Evolutionary conservation across 2,113 vertebrate genomes (phyloP).

Genomic region (Muntiacus muntjak): DNA sequence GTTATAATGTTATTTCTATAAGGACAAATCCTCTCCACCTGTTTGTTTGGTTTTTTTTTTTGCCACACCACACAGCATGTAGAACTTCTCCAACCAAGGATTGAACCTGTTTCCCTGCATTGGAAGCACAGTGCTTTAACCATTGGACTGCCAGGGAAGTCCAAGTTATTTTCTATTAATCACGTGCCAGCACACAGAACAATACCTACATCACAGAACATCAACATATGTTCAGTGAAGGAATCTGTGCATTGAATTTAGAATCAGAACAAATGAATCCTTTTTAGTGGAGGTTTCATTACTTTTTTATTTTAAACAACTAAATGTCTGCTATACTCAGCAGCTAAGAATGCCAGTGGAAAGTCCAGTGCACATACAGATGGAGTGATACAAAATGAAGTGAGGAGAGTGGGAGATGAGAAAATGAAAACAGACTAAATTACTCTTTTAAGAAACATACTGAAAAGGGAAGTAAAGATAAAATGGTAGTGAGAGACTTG

Average conservation of each 20-base stretch:
- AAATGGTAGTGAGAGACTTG: background rate
- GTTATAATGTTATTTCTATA: background rate
- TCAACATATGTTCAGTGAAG: background rate
- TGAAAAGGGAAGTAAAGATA: background rate
- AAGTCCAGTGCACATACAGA: background rate
- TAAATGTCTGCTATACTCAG: background rate
- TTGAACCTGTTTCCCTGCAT: background rate
- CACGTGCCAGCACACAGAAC: background rate
- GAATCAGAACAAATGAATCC: background rate
- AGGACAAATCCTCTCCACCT: background rate
- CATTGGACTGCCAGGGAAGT: background rate
- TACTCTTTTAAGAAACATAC: background rate
- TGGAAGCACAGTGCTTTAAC: background rate
- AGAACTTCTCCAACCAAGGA: background rate
- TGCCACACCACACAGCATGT: background rate
- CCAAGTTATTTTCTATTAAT: background rate
- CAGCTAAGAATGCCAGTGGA: background rate
- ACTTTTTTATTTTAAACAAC: background rate
- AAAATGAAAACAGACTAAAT: background rate
- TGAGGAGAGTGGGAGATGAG: background rate
- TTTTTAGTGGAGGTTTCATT: background rate
- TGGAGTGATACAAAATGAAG: background rate
- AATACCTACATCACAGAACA: background rate
- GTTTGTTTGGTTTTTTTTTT: background rate
- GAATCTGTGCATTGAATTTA: background rate